A percentile compares a stretch with the other conserved stretches of the same genome.
These are phyloP conservation scores for Wasmannia auropunctata DNA, from an alignment of 1,140 invertebrate genomes.

Conservation along the genomic window DNA sequence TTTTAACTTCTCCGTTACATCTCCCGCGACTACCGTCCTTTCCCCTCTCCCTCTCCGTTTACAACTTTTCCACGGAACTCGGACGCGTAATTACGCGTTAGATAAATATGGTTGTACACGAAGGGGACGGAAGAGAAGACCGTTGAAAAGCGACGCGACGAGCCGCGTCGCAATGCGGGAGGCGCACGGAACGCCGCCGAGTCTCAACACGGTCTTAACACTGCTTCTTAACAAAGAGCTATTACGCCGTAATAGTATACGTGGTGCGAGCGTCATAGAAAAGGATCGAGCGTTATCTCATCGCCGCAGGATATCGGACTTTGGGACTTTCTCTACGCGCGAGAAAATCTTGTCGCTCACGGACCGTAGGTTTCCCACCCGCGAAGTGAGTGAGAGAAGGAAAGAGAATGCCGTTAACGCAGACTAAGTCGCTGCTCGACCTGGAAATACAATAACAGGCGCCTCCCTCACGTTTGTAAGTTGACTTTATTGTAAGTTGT, in stretches of 20 bases:
- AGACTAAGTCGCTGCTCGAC: neutral
- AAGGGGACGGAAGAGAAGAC: neutral
- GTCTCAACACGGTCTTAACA: slow-evolving; percentile 29
- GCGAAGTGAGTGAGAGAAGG: neutral
- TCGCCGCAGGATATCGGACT: slow-evolving; percentile 42
- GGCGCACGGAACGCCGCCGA: neutral
- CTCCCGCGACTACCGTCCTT: slow-evolving; percentile 42
- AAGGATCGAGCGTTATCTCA: slow-evolving; percentile 59
- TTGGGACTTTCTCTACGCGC: neutral
- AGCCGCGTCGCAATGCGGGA: neutral
- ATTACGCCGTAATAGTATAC: neutral
- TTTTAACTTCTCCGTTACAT: slow-evolving; percentile 59
- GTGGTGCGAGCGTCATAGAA: neutral
- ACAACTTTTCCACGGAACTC: slow-evolving; percentile 45
- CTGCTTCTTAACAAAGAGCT: slow-evolving; percentile 31
- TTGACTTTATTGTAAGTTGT: neutral
- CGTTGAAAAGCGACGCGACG: slow-evolving; percentile 13
- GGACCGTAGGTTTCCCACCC: slow-evolving; percentile 38
- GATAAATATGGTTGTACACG: slow-evolving; percentile 53
- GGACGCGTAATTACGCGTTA: slow-evolving; percentile 60
- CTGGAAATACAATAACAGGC: slow-evolving; percentile 60
- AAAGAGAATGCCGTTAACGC: neutral
- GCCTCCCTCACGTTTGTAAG: slow-evolving; percentile 51
- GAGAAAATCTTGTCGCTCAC: slow-evolving; percentile 40
- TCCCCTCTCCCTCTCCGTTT: neutral